Evolutionary conservation across 2,797 vertebrate genomes (phyloP), one percentile per base, ranked within the genome.

Genomic region (Melopsittacus undulatus): DNA sequence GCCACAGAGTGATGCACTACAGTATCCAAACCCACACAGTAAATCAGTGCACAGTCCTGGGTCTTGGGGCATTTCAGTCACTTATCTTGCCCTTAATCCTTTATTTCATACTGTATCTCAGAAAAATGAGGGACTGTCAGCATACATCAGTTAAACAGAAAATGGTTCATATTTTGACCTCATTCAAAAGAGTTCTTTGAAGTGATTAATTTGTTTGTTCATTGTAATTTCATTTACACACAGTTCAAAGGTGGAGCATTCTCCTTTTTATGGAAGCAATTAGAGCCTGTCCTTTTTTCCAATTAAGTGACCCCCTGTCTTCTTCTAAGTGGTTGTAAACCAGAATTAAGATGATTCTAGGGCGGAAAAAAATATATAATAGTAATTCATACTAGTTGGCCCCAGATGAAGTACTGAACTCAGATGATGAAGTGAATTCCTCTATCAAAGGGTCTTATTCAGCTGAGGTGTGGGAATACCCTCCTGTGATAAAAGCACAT

Each of bases 311-410:
- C 78, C 59, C 32, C 23, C 21, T 2, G 24, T 56, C 40, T 49
- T 48, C 57, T 94, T 86, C 90, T 70, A 82, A 26, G 27, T n/a
- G 26, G 74, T 48, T 79, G 54, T 83, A 95, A 96, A 92, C 52
- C 62, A 94, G 49, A 95, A 91, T 69, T 80, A 91, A 83, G 56
- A 70, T 54, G 17, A 90, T 88, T 92, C 57, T 24, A 38, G 10
- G 36, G 48, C 36, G 51, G 3, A 29, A 46, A 45, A 36, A 63
- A 80, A 20, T 52, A 34, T 74, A 23, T 94, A 86, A 64, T n/a
- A 87, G 49, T 63, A 87, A 92, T 89, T 96, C 84, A 89, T 73
- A 54, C 43, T 96, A 96, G 94, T 83, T 92, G 82, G 67, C 46
- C 78, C 48, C 75, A 77, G 66, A 86, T 68, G 79, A 95, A 49